phyloP scores from a whole-genome alignment of 2,113 vertebrate species.

The Tyto alba region DNA sequence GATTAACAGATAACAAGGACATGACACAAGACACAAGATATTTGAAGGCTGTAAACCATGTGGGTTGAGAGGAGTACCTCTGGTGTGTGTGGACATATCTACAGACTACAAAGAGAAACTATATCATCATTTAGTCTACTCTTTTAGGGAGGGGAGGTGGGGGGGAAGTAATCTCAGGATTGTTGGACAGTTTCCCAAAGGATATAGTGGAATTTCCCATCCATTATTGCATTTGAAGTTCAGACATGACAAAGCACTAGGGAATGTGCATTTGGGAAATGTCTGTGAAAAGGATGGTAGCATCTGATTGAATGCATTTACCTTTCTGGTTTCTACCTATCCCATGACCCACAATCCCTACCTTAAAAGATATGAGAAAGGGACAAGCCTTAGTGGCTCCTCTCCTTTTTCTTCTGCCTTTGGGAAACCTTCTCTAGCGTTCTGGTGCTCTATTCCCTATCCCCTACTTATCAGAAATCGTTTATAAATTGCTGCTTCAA shows the following conservation, averaged over 20 bases:
- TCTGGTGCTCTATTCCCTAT: not conserved
- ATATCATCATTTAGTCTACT: not conserved
- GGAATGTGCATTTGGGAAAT: constrained; percentile 20
- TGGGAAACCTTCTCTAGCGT: not conserved
- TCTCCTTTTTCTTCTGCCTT: not conserved
- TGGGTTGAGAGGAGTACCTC: not conserved
- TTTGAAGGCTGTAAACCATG: not conserved
- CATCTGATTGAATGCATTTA: constrained; percentile 9
- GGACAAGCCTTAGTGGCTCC: not conserved
- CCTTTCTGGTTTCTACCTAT: not conserved
- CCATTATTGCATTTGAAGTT: not conserved
- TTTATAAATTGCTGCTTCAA: not conserved
- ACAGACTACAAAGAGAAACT: not conserved
- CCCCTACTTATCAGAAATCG: not conserved
- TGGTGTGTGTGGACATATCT: not conserved
- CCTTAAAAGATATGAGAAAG: not conserved
- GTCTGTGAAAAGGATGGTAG: not conserved
- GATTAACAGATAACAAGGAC: not conserved
- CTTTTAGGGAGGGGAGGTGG: not conserved
- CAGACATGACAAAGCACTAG: constrained; percentile 37
- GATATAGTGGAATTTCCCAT: constrained; percentile 48
- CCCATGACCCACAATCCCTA: not conserved
- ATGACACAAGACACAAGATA: not conserved
- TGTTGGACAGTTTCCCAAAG: constrained; percentile 27
- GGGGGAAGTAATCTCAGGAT: not conserved